Evolutionary conservation across 1,140 invertebrate species (phyloP).

Genomic region (Drosophila cardini): DNA sequence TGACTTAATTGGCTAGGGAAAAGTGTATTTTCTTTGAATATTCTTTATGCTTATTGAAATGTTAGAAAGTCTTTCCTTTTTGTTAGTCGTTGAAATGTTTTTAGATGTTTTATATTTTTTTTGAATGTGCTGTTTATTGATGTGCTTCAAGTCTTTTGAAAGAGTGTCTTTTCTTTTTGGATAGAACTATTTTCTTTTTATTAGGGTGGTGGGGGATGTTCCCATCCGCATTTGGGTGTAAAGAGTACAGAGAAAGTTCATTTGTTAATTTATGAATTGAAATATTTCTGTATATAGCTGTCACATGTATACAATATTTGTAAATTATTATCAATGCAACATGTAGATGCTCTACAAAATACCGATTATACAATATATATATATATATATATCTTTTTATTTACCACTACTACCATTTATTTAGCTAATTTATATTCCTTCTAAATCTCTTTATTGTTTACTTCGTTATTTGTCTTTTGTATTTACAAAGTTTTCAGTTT

Average conservation of each 20-base stretch:
- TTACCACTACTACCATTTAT: slow-evolving; percentile 62
- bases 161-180: slow-evolving; percentile 33
- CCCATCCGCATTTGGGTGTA: neutral
- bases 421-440: slow-evolving; percentile 63
- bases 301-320: slow-evolving; percentile 69
- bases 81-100: slow-evolving; percentile 65
- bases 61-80: slow-evolving; percentile 63
- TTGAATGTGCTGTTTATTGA: slow-evolving; percentile 38
- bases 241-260: slow-evolving; percentile 13
- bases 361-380: no score
- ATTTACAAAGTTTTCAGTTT: slow-evolving; percentile 60
- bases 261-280: slow-evolving; percentile 39
- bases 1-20: slow-evolving; percentile 59
- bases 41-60: slow-evolving; percentile 49
- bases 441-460: slow-evolving; percentile 50
- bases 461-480: slow-evolving; percentile 67
- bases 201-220: neutral
- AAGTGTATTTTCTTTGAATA: slow-evolving; percentile 15
- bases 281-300: slow-evolving; percentile 57
- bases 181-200: neutral
- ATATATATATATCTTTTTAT: slow-evolving; percentile 50
- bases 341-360: slow-evolving; percentile 82
- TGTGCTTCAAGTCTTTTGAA: slow-evolving; percentile 63
- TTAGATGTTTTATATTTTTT: slow-evolving; percentile 28
- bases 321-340: slow-evolving; percentile 83